phyloP scores from a whole-genome alignment of 2,113 vertebrate species.

The Bolborhynchus lineola region DNA sequence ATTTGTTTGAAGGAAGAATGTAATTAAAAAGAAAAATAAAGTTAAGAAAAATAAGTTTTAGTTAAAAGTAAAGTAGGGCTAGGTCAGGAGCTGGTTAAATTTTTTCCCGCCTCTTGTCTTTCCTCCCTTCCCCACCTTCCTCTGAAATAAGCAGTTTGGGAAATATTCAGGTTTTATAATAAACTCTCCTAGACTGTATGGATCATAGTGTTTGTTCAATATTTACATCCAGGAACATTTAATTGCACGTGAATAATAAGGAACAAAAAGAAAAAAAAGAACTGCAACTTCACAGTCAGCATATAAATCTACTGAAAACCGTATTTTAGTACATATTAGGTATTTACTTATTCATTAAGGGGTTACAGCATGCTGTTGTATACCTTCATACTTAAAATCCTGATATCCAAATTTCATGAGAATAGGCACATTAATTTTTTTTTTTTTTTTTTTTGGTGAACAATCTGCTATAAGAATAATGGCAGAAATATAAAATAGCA shows the following conservation, averaged over 20 bases:
- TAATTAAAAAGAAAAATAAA: background rate
- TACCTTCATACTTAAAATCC: background rate
- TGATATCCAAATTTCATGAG: background rate
- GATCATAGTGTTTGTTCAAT: background rate
- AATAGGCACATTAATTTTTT: background rate
- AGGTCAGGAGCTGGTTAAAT: background rate
- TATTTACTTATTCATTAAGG: background rate
- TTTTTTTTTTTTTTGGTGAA: background rate
- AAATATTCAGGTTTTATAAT: background rate
- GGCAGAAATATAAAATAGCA: background rate
- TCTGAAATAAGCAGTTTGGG: background rate
- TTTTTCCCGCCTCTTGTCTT: accelerated
- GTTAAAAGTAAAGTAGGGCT: background rate
- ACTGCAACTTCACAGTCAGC: background rate
- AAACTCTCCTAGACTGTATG: background rate
- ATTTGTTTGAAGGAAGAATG: background rate
- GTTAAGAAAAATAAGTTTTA: background rate
- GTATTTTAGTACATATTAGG: background rate
- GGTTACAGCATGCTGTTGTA: background rate
- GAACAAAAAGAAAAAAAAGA: background rate
- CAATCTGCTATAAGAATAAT: background rate
- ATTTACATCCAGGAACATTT: background rate
- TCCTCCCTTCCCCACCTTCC: background rate
- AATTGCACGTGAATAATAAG: background rate
- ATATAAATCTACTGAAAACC: background rate